Base-by-base conservation (phyloP, 2,888 invertebrate genomes). In the Pristionchus maxplancki region DNA sequence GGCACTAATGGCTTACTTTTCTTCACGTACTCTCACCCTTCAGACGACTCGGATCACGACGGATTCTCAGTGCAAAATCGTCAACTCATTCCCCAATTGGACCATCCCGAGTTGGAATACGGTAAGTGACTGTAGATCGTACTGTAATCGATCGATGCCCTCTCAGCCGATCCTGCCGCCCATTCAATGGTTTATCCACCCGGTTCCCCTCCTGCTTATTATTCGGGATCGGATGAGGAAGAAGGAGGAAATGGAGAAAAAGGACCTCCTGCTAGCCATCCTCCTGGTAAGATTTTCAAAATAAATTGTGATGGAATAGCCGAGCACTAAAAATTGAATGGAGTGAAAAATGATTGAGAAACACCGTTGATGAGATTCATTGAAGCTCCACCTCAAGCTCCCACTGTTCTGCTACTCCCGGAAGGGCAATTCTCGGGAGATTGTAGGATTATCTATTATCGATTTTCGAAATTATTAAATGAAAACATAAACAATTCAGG, bases 61-160 rank as follows among this genome's bases (percentile, higher is more conserved):
- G 64, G 85, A 17, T 85, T 85, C 85, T 64, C 85, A n/a, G 85
- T 85, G n/a, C 85, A 85, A 4, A 85, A 85, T 85, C 62, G 85
- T 4, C 85, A 85, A 34, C 17, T 44, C 20, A 64, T 85, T 8
- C 37, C 24, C 1, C 85, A 85, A 40, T 24, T 64, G 40, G 85
- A 85, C 28, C n/a, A 85, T 64, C 85, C 85, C 1, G 82, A 82
- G 20, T 6, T 64, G 40, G 85, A 85, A 20, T 64, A 34, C 53
- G 50, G 82, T 83, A 24, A 83, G 50, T 31, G 50, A n/a, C 37
- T 1, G 17, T 20, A 37, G 20, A 1, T 34, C 17, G 6, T 71
- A 34, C 67, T 11, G 71, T 50, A 31, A 50, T 71, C 67, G 34
- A 37, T 71, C 67, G 34, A 37, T 64, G n/a, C 20, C 24, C 8